phyloP scores from a whole-genome alignment of 2,113 vertebrate species.

The Amphilophus citrinellus region DNA sequence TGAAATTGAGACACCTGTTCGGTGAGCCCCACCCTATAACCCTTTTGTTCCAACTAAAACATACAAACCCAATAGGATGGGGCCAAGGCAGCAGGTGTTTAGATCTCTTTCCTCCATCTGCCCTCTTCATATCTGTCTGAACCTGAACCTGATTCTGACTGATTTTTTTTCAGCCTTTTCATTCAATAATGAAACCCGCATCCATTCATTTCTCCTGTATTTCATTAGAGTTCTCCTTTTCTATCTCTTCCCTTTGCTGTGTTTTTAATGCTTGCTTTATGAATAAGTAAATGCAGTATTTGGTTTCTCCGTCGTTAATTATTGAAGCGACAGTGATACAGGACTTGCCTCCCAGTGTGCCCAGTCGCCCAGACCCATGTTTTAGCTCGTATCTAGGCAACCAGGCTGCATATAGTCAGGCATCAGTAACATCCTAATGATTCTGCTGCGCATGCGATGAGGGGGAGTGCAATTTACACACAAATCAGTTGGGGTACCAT shows the following conservation, averaged over 20 bases:
- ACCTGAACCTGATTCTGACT: conserved; percentile 27
- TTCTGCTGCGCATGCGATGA: conserved; percentile 76
- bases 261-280: conserved; percentile 76
- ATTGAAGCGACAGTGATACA: conserved; percentile 86
- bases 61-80: conserved; percentile 30
- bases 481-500: conserved; percentile 77
- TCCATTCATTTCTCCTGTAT: conserved; percentile 51
- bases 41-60: conserved; percentile 47
- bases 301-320: conserved; percentile 84
- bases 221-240: conserved; percentile 51
- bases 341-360: conserved; percentile 80
- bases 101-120: conserved; percentile 39
- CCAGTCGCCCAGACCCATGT: conserved; percentile 78
- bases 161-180: conserved; percentile 24
- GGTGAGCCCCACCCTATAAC: conserved; percentile 38
- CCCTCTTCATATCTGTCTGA: conserved; percentile 33
- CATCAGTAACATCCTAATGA: conserved; percentile 86
- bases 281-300: conserved; percentile 84
- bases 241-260: conserved; percentile 35
- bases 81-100: conserved; percentile 60
- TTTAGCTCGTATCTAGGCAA: conserved; percentile 85
- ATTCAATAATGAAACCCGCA: conserved; percentile 49
- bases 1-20: conserved; percentile 66
- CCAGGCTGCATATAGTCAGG: conserved; percentile 81
- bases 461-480: conserved; percentile 80